These are phyloP conservation scores for Epirrita christyi DNA, from an alignment of 2,888 invertebrate species.

Conservation along the genomic window DNA sequence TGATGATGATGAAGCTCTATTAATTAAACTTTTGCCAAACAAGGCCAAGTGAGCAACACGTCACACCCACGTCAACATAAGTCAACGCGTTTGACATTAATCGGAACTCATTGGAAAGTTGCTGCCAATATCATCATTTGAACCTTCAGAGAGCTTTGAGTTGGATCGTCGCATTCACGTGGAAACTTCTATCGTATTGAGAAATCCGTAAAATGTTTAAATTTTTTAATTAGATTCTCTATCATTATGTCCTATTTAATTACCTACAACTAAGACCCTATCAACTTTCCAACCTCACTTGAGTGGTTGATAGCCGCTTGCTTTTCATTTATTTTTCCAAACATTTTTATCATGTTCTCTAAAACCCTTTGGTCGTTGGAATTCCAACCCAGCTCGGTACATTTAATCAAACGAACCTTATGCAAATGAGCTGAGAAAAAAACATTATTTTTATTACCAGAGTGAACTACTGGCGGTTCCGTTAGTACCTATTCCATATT, in stretches of 20 bases:
- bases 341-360: conserved; percentile 6
- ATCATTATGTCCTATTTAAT: too few species aligned
- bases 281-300: neutral
- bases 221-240: too few species aligned
- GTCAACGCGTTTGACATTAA: conserved; percentile 44
- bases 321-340: conserved; percentile 8
- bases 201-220: neutral
- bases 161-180: neutral
- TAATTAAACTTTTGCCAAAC: conserved; percentile 42
- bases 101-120: conserved; percentile 31
- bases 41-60: conserved; percentile 30
- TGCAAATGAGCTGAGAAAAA: conserved; percentile 36
- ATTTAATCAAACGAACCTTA: conserved; percentile 30
- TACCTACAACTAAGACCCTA: neutral
- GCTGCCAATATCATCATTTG: conserved; percentile 38
- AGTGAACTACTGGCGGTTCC: conserved; percentile 33
- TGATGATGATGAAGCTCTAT: too few species aligned
- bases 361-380: conserved; percentile 1
- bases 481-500: conserved; percentile 26
- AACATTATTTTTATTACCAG: conserved; percentile 38
- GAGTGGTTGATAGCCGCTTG: too few species aligned
- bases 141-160: conserved; percentile 4
- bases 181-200: neutral
- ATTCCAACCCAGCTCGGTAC: conserved; percentile 25
- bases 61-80: conserved; percentile 52